Base-by-base conservation (phyloP, 2,888 invertebrate species). In the Toxonevra muliebris region DNA sequence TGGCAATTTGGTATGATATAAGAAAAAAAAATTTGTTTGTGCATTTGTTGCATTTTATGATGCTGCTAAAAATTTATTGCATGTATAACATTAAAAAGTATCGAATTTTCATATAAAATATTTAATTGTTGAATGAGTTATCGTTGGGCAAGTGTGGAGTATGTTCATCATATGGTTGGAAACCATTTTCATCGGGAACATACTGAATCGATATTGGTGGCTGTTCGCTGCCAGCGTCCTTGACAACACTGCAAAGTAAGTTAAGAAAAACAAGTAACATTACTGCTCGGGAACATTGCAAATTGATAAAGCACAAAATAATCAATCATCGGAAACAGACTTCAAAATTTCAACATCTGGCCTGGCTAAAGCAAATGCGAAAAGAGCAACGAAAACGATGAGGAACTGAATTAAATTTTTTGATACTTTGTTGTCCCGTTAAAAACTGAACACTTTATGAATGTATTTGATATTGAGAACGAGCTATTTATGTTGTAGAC, bases 341-440 rank as follows among this genome's bases (percentile, higher is more conserved):
- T 87, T 87, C 43, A 89, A 63, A 69, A 89, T 85, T 74, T 87
- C 86, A 1, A 88, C 89, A 50, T 76, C 75, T 30, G 76, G 75
- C 12, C 71, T 76, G 55, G 79, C 77, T 54, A 78, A 65, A 19
- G 77, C 79, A 42, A 77, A 71, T 42, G 76, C 80, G 68, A 79
- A 73, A 58, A 78, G 73, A 40, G 76, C 75, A 65, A 71, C 77
- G 67, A 81, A 76, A 50, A 80, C 77, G 58, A 74, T 71, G 13
- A 73, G 40, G 68, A 61, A 52, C 50, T 62, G 43, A 42, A 60
- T 59, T 63, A 66, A 64, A 65, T 70, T 42, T 66, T 69, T 63
- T 8, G 12, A 15, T 48, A n/a, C n/a, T n/a, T 48, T 45, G 10
- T 52, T 65, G 41, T 4, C 30, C 42, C 41, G 62, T 9, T 30